phyloP scores from a whole-genome alignment of 2,797 vertebrate genomes.

The Pogonophryne albipinna region DNA sequence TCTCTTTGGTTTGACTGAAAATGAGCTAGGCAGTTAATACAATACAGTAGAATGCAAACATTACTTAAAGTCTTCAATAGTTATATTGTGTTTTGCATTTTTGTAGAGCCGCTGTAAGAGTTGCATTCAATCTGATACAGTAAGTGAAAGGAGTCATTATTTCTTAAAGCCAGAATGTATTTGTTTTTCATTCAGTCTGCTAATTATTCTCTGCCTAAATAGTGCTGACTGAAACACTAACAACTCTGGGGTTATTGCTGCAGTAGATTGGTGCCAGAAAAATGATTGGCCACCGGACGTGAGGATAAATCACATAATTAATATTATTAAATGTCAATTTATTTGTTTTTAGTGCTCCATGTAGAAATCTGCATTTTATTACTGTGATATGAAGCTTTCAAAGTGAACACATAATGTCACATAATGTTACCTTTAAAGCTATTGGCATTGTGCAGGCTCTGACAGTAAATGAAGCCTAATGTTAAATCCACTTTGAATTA shows the following conservation, averaged over 20 bases:
- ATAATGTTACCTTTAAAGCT: background rate
- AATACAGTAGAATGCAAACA: background rate
- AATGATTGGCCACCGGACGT: background rate
- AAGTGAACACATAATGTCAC: background rate
- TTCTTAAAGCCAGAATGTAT: background rate
- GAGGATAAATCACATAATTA: background rate
- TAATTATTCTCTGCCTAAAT: constrained; percentile 18
- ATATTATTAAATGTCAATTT: background rate
- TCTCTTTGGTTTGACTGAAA: background rate
- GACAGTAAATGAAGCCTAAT: constrained; percentile 13
- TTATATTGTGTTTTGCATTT: background rate
- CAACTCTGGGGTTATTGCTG: constrained; percentile 4
- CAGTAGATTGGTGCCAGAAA: background rate
- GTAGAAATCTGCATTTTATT: background rate
- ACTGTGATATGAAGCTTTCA: background rate
- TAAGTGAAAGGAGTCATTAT: constrained; percentile 16
- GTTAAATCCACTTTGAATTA: constrained; percentile 19
- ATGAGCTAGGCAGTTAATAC: background rate
- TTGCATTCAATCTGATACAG: background rate
- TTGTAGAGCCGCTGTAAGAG: background rate
- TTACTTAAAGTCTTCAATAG: background rate
- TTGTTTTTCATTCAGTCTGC: constrained; percentile 10
- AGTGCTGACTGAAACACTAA: constrained; percentile 16
- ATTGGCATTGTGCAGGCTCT: background rate
- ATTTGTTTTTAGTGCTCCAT: background rate